Evolutionary conservation across 2,113 vertebrate genomes (phyloP).

Genomic region (Pteronura brasiliensis): DNA sequence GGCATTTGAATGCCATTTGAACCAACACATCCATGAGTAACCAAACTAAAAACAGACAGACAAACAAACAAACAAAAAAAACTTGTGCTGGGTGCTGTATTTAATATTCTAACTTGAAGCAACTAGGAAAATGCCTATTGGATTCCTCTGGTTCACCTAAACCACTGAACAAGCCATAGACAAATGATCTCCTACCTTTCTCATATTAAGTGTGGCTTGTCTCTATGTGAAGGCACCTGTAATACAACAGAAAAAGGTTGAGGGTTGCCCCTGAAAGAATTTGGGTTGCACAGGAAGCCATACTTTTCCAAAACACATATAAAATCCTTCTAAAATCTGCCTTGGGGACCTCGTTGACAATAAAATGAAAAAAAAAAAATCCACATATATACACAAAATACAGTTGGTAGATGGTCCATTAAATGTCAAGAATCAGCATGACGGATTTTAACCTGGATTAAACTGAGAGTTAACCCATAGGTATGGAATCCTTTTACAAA

Average conservation of each 20-base stretch:
- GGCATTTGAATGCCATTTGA: background rate
- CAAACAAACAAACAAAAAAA: background rate
- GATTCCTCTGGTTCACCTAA: background rate
- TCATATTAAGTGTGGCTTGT: background rate
- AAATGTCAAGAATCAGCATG: background rate
- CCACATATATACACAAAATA: background rate
- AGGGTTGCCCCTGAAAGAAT: background rate
- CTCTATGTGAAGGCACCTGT: background rate
- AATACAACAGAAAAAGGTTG: background rate
- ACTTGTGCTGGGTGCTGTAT: background rate
- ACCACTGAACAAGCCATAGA: background rate
- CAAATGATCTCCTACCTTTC: background rate
- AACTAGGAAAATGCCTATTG: background rate
- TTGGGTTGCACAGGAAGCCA: background rate
- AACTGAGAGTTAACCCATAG: background rate
- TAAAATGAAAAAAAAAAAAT: background rate
- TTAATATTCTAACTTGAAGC: slow-evolving; percentile 29
- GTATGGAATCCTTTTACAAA: background rate
- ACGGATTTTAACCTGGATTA: background rate
- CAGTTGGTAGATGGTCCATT: background rate
- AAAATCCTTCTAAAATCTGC: slow-evolving; percentile 12
- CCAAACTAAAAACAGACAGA: background rate
- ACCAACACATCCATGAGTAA: background rate
- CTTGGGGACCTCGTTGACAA: background rate
- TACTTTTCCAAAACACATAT: background rate